Base-by-base conservation (phyloP, 2,888 invertebrate species). In the Steinernema scapterisci region DNA sequence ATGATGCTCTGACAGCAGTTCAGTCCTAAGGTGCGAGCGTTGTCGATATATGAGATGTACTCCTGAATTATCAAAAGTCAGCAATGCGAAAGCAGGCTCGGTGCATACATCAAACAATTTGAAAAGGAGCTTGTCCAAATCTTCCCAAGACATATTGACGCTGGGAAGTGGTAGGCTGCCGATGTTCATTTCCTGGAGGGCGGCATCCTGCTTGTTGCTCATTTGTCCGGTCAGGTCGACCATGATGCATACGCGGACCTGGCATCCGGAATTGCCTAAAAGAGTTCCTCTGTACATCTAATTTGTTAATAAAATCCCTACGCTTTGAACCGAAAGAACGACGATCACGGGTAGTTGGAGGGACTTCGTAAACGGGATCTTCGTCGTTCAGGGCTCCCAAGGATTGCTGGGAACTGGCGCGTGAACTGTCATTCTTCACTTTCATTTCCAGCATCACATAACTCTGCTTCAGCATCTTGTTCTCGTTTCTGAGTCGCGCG, bases 401-500 rank as follows among this genome's bases (percentile, higher is more conserved):
- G n/a, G 84, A 86, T 21, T 80, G 82, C 11, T 84, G 83, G 0
- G 85, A 85, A 31, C 83, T 81, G 7, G 83, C 79, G 0, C 86
- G 76, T 1, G 84, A 84, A 27, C 79, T 73, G 9, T 75, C 78
- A 9, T 79, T 76, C 89, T 96, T 71, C 16, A 96, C 94, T 88
- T 96, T 90, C 85, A 94, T 91, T 87, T 95, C 95, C 0, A 97
- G 91, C 31, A 96, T 91, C 88, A 96, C 95, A 88, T 97, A 97
- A 89, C 97, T 97, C 86, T 96, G 95, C 88, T 96, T 96, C 84
- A 99, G 90, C 87, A 93, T 94, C 87, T 95, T 91, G 95, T 97
- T 97, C 90, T 99, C 97, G 88, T 92, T 93, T 94, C 94, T 89
- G 71, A 91, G 89, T 89, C 95, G 95, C 89, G 93, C 94, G 87